Evolutionary conservation across 2,113 vertebrate species (phyloP).

Genomic region (Tachysurus fulvidraco): DNA sequence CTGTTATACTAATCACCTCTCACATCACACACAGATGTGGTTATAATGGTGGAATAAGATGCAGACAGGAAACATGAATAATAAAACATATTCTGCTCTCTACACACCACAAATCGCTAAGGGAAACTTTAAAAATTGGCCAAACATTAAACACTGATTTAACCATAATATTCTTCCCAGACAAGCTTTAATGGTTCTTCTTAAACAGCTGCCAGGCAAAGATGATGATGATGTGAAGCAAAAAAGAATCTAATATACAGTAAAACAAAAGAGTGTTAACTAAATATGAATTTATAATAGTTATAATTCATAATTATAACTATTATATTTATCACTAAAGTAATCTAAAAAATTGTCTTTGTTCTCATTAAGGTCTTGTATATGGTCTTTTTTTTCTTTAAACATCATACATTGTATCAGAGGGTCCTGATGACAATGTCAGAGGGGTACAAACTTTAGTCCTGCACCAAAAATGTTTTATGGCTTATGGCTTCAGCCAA

Average conservation of each 20-base stretch:
- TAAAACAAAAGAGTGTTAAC: background rate
- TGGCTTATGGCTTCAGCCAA: background rate
- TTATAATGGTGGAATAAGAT: conserved; percentile 31
- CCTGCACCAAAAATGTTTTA: background rate
- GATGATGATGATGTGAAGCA: background rate
- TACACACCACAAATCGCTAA: conserved; percentile 33
- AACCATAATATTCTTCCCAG: conserved; percentile 38
- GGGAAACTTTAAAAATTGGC: conserved; percentile 24
- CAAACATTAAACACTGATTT: conserved; percentile 19
- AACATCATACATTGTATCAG: background rate
- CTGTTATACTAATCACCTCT: conserved; percentile 41
- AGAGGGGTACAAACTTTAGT: background rate
- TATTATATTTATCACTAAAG: background rate
- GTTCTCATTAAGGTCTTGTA: background rate
- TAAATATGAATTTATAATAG: background rate
- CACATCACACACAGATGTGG: conserved; percentile 37
- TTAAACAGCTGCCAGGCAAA: conserved; percentile 6
- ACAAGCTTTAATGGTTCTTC: conserved; percentile 9
- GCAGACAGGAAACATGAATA: conserved; percentile 35
- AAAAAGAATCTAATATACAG: background rate
- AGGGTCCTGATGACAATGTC: background rate
- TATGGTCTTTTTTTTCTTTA: background rate
- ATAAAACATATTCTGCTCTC: conserved; percentile 44
- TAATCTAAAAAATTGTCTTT: background rate
- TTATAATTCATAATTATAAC: too few relatives aligned